Evolutionary conservation across 2,113 vertebrate species (phyloP).

Genomic region (Anseranas semipalmata): DNA sequence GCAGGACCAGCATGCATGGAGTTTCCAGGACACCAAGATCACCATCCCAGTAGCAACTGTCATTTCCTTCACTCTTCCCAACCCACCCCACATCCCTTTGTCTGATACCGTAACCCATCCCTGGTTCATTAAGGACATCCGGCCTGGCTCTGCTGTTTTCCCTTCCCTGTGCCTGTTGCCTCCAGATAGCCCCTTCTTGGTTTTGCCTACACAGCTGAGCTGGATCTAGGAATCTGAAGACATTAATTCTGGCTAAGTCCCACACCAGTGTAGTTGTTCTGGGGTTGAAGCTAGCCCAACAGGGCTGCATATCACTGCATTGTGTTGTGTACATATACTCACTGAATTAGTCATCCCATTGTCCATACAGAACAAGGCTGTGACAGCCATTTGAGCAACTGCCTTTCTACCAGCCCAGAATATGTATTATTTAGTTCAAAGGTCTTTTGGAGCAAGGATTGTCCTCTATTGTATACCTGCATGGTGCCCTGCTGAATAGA

Average conservation of each 20-base stretch:
- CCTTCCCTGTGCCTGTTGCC: background rate
- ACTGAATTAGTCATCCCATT: background rate
- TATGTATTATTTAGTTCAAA: background rate
- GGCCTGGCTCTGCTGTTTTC: background rate
- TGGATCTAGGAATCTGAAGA: background rate
- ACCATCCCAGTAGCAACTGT: background rate
- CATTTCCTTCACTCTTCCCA: background rate
- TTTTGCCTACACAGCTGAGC: background rate
- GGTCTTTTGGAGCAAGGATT: background rate
- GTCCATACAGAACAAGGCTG: background rate
- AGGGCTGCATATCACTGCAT: background rate
- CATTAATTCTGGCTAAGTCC: background rate
- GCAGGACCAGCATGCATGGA: too few species aligned
- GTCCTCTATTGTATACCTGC: background rate
- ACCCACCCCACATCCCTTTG: background rate
- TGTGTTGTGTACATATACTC: background rate
- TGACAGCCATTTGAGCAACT: background rate
- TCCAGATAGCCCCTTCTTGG: background rate
- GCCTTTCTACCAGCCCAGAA: background rate
- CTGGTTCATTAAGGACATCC: background rate
- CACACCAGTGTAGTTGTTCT: background rate
- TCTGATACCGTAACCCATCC: background rate
- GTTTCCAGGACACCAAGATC: background rate
- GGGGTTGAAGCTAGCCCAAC: background rate
- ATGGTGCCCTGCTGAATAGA: background rate